phyloP scores from a whole-genome alignment of 2,888 invertebrate species.

The Metacarcinus magister region DNA sequence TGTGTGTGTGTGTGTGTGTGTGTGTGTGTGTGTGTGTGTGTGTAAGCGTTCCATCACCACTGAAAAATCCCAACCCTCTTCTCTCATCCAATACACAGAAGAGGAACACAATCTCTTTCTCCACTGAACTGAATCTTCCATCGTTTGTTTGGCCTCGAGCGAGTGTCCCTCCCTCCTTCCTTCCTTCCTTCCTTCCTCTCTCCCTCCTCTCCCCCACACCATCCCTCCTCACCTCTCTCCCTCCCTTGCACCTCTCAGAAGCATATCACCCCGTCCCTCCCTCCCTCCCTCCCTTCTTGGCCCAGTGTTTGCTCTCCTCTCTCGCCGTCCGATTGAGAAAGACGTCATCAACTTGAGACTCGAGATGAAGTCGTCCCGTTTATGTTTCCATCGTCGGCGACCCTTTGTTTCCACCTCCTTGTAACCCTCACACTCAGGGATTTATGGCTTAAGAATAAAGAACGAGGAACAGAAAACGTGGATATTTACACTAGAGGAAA shows the following conservation, averaged over 20 bases:
- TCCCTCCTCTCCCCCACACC: background rate
- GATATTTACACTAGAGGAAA: background rate
- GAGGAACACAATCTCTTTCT: slow-evolving; percentile 26
- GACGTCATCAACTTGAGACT: background rate
- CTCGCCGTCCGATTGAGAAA: background rate
- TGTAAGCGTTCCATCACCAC: background rate
- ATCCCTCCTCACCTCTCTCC: background rate
- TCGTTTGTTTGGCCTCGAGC: slow-evolving; percentile 20
- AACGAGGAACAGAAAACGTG: background rate
- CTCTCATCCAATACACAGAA: background rate
- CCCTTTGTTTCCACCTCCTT: background rate
- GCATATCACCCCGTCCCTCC: background rate
- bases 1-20: slow-evolving; percentile 32
- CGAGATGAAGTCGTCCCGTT: slow-evolving; percentile 6
- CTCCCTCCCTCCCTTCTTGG: background rate
- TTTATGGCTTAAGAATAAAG: background rate
- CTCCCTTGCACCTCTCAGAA: background rate
- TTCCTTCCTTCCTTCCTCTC: no score
- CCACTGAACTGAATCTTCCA: background rate
- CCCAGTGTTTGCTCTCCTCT: background rate
- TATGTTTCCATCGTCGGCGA: background rate
- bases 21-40: slow-evolving; percentile 26
- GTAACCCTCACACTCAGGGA: background rate
- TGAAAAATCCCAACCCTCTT: background rate
- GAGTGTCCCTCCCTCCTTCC: slow-evolving; percentile 14